phyloP scores from a whole-genome alignment of 2,888 invertebrate species.

The Pachydiplax longipennis region DNA sequence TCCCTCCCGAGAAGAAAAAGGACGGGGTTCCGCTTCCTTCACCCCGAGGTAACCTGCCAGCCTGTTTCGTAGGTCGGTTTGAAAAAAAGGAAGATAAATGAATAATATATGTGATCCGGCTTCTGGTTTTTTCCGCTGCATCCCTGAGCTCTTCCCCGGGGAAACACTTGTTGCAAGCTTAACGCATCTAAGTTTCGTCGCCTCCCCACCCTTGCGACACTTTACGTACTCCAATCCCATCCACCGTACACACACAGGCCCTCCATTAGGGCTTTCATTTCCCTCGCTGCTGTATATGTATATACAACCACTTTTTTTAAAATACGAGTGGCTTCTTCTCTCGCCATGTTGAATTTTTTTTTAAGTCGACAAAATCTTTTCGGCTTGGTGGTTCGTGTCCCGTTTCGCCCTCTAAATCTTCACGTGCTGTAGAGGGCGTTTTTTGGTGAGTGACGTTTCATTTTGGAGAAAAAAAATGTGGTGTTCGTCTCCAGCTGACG shows the following conservation, averaged over 20 bases:
- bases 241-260: neutral
- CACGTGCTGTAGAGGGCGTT: neutral
- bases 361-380: neutral
- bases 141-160: neutral
- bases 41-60: neutral
- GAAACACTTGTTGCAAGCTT: conserved; percentile 32
- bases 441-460: neutral
- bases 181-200: neutral
- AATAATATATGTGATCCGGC: neutral
- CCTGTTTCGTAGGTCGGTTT: neutral
- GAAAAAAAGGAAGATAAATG: neutral
- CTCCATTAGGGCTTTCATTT: neutral
- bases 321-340: neutral
- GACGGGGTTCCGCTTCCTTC: too few species aligned
- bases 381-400: neutral
- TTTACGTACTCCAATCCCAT: neutral
- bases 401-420: neutral
- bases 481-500: too few species aligned
- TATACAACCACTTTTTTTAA: neutral
- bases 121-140: neutral
- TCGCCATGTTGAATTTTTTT: neutral
- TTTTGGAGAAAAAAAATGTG: neutral
- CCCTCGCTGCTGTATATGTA: neutral
- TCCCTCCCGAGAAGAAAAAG: neutral
- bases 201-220: neutral